phyloP scores from a whole-genome alignment of 2,888 invertebrate species.

The Harpagoxenus sublaevis region DNA sequence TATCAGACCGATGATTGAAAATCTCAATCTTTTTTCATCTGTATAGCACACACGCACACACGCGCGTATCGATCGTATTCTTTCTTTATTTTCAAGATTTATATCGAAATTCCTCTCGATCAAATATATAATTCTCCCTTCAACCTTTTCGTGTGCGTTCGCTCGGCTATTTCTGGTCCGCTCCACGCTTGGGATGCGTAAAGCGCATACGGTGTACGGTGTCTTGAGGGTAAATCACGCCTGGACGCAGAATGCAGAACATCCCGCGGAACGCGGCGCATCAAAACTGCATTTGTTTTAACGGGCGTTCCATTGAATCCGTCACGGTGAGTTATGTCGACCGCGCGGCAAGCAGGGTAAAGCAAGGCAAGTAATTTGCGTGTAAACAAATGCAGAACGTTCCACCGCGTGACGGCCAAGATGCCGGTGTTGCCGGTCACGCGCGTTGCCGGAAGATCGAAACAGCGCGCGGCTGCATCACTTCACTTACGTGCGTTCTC shows the following conservation, averaged over 20 bases:
- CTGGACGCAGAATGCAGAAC: not conserved
- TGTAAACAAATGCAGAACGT: conserved; percentile 23
- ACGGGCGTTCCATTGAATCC: not conserved
- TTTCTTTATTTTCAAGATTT: not conserved
- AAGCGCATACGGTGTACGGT: not conserved
- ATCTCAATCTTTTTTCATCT: not conserved
- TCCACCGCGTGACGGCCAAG: not conserved
- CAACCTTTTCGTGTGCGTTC: not conserved
- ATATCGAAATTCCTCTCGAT: not conserved
- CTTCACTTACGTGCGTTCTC: not conserved
- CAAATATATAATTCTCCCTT: conserved; percentile 1
- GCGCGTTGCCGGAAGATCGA: not conserved
- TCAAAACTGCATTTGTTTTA: conserved; percentile 23
- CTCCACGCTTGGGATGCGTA: not conserved
- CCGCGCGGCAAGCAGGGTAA: not conserved
- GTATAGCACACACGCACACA: not conserved
- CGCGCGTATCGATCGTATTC: not conserved
- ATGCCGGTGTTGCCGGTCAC: not conserved
- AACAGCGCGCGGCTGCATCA: not conserved
- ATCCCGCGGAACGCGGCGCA: not conserved
- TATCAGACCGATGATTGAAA: not conserved
- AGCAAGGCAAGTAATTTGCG: conserved; percentile 9
- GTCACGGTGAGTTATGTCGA: conserved; percentile 13
- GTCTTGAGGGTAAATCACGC: not conserved
- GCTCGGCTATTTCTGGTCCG: conserved; percentile 13